Evolutionary conservation across 2,888 invertebrate genomes (phyloP), one percentile per base, ranked within the genome.

Genomic region (Orthosia incerta): DNA sequence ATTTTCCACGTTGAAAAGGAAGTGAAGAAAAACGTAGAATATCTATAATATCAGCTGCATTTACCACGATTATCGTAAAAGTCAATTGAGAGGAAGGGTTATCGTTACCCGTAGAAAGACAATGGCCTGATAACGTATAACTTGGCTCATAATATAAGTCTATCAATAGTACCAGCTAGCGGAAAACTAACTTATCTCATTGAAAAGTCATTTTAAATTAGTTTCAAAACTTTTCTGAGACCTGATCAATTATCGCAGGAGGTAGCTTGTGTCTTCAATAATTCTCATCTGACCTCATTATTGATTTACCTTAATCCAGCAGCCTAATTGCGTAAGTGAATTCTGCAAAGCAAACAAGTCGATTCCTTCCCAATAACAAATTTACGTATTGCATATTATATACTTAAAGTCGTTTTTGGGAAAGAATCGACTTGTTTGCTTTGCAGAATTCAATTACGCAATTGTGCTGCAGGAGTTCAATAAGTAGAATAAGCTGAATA

Each of bases 11-110:
- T 51, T 78, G 48, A 23, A 48, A 78, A 46, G 11, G 39, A 5
- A 71, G 39, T 48, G 11, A 56, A 46, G 75, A 56, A 77, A 68
- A 82, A 63, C 61, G 39, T 76, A 53, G 55, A 45, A 57, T 57
- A 45, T 66, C 77, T 64, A 39, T 31, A 82, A 39, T 31, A 82
- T 76, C 82, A 69, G 82, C 82, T 69, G 77, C 82, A 82, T 82
- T 81, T 78, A 70, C 77, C 69, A 82, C 51, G 63, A 64, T 62
- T 61, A 51, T 82, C 70, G 63, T 78, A 69, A 78, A 78, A 82
- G 46, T 78, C 70, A 78, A 77, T 78, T 82, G 78, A 60, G 55
- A 64, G 82, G 63, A 78, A 78, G 60, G 82, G 77, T 69, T 81
- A 60, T 63, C 77, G 53, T 78, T 77, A 60, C 46, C 55, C 62